Base-by-base conservation (phyloP, 2,113 vertebrate species). In the Cygnus atratus region DNA sequence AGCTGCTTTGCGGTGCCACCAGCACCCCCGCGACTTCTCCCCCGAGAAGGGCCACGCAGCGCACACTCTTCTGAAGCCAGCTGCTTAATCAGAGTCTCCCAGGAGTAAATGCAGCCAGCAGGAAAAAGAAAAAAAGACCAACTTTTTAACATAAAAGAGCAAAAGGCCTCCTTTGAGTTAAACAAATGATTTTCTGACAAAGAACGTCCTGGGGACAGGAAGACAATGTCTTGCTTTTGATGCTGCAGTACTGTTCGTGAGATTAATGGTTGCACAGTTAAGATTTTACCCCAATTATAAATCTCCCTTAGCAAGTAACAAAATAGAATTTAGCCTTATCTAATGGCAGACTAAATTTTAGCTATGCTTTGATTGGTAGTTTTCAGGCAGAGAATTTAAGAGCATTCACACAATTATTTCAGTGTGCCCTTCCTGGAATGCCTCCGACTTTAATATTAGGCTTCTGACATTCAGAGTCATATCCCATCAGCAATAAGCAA, bases 141-240 rank as follows among this genome's bases (percentile, higher is more conserved):
- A 65, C 4, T 72, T 91, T 87, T 73, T 37, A 37, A 73, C 4
- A 37, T 33, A 65, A 73, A 62, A 79, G 63, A 31, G 25, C 37
- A 46, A 91, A 74, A 46, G 22, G 22, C n/a, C 29, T 70, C 16
- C 62, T 79, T 48, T 62, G 87, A 80, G 52, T 62, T 54, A 93
- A 91, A 82, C 24, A 85, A 96, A 92, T 18, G 11, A n/a, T 91
- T 91, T 67, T 46, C 12, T 52, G 29, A 8, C 82, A 72, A 62
- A 80, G 74, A 65, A 50, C 2, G 17, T 63, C 91, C 91, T 13
- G 16, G 44, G 87, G 89, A 71, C 86, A 71, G 43, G 65, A 52
- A 71, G 73, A 31, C n/a, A 43, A 24, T 1, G 62, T 48, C 13
- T 1, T 70, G 88, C 63, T 90, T 80, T 76, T 31, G 88, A 58